phyloP scores from a whole-genome alignment of 2,113 vertebrate genomes.

The Macquaria australasica region DNA sequence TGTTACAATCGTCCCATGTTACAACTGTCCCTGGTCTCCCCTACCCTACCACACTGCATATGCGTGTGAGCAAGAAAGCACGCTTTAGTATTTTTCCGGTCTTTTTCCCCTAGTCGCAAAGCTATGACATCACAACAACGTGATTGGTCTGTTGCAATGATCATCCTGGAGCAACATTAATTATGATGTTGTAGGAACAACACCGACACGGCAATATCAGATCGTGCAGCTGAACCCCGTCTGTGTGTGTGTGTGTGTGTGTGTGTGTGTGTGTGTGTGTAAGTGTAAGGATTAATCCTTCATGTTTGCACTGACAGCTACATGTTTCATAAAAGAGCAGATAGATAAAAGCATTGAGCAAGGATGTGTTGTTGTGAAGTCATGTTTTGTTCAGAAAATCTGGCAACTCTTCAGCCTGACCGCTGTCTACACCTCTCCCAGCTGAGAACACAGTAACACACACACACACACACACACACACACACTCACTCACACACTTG shows the following conservation, averaged over 20 bases:
- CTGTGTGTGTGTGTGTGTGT: constrained; percentile 9
- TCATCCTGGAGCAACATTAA: too few relatives aligned
- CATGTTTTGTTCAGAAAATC: constrained; percentile 63
- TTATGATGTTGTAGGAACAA: too few relatives aligned
- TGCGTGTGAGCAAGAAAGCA: too few relatives aligned
- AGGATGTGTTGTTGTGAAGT: constrained; percentile 54
- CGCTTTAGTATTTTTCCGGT: too few relatives aligned
- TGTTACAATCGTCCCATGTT: too few relatives aligned
- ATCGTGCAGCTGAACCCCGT: too few relatives aligned
- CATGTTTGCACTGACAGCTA: constrained; percentile 39
- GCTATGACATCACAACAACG: too few relatives aligned
- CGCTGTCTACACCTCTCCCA: constrained; percentile 66
- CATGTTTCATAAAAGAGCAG: constrained; percentile 34
- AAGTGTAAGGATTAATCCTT: constrained; percentile 47
- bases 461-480: constrained; percentile 19
- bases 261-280: constrained; percentile 31
- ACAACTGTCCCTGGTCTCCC: too few relatives aligned
- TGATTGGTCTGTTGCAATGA: too few relatives aligned
- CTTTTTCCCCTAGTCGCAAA: too few relatives aligned
- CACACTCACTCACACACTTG: constrained; percentile 15
- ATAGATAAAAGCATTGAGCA: constrained; percentile 50
- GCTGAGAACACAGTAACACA: constrained; percentile 48
- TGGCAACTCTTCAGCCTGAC: constrained; percentile 52
- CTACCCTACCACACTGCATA: too few relatives aligned
- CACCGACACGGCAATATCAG: too few relatives aligned